Evolutionary conservation across 92 coral and sea anemone genomes (phyloP).

Genomic region (Plumapathes pennacea): DNA sequence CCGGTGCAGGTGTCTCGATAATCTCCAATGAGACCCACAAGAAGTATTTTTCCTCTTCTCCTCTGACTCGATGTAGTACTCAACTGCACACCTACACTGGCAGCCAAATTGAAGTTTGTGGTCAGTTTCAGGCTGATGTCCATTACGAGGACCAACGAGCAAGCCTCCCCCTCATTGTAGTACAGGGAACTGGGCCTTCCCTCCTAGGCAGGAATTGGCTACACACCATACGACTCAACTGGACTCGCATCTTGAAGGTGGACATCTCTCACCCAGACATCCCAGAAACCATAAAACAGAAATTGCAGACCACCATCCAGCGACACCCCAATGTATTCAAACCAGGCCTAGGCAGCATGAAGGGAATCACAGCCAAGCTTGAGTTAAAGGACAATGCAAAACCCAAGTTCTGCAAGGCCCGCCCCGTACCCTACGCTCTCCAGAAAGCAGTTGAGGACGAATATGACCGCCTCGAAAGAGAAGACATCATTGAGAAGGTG

Average conservation of each 20-base stretch:
- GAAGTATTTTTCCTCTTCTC: constrained; percentile 23
- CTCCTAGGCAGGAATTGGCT: no score
- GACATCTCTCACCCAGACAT: background rate
- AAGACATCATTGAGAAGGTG: constrained; percentile 47
- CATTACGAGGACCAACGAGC: constrained; percentile 34
- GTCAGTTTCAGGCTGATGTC: constrained; percentile 32
- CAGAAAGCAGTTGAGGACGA: constrained; percentile 43
- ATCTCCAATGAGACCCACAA: constrained; percentile 39
- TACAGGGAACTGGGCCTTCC: no score
- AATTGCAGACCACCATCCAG: constrained; percentile 30
- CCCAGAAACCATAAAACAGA: constrained; percentile 7
- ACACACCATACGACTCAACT: constrained; percentile 36
- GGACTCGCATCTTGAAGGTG: constrained; percentile 29
- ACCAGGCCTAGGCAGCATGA: constrained; percentile 39
- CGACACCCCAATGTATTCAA: constrained; percentile 34
- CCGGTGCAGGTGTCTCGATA: constrained; percentile 44
- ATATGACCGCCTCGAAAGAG: constrained; percentile 46
- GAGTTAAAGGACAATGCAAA: constrained; percentile 29
- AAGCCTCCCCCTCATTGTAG: no score
- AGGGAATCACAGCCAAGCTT: constrained; percentile 47
- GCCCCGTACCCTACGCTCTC: constrained; percentile 57
- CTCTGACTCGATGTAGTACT: constrained; percentile 31
- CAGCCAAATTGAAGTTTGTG: constrained; percentile 21
- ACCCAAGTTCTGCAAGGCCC: constrained; percentile 53
- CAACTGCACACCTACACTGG: constrained; percentile 52